Evolutionary conservation across 1,140 invertebrate genomes (phyloP), one percentile per base, ranked within the genome.

Genomic region (Anastrepha ludens): DNA sequence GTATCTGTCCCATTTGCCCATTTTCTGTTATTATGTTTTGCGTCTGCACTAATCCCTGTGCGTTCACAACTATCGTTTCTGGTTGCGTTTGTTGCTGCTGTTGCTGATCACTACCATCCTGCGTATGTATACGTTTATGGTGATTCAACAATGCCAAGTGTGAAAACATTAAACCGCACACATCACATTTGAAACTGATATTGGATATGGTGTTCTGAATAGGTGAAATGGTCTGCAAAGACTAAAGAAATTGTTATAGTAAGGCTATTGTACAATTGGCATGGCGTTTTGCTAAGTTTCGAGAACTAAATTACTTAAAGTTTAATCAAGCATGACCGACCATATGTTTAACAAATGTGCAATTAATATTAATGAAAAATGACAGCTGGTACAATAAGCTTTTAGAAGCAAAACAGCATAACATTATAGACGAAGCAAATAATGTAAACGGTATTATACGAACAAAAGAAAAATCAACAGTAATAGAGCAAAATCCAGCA

Each of bases 111-210:
- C 86, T 90, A 4, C 91, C 91, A 89, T 95, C 95, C 87, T 94
- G 94, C 89, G 95, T 95, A 91, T 97, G 96, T 90, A 97, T 96
- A 87, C 96, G 94, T 93, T 97, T 97, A 91, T 97, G 97, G 90
- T 97, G 96, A 93, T 97, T 97, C 0, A 97, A 93, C 67, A 97
- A 91, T 44, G 96, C 95, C 87, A 97, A 94, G 91, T 97, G 97
- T 2, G 95, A 95, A 92, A 97, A 97, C 93, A 97, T 96, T 58
- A 97, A 93, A 47, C 97, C 97, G 91, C 97, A 97, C 4, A 97
- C 96, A 93, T 97, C 97, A 93, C 97, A 97, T 93, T 97, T 97
- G 91, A 97, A 97, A 88, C 96, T 97, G 17, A 97, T 96, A 90
- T 96, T 96, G 29, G 95, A 96, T 90, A 97, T 96, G 74, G 96